phyloP scores from a whole-genome alignment of 2,888 invertebrate genomes.

The Timema podura region DNA sequence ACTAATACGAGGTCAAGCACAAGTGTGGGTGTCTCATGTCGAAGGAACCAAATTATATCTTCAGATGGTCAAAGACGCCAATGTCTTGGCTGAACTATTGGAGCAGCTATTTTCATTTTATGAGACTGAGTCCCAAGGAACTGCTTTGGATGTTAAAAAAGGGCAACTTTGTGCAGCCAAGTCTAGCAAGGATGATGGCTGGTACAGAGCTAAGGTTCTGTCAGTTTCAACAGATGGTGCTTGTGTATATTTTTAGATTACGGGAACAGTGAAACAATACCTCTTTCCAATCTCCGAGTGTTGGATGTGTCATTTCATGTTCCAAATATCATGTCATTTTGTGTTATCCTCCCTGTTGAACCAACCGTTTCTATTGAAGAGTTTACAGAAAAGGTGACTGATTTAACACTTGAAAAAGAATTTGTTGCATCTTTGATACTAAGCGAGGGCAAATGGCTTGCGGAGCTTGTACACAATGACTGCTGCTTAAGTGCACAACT shows the following conservation, averaged over 20 bases:
- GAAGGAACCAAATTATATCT: conserved; percentile 59
- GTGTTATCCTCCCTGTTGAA: conserved; percentile 39
- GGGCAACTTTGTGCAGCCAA: conserved; percentile 59
- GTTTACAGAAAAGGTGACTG: conserved; percentile 46
- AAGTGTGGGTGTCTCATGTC: conserved; percentile 57
- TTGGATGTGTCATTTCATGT: conserved; percentile 40
- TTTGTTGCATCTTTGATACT: conserved; percentile 53
- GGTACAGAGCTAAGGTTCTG: conserved; percentile 63
- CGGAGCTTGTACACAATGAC: conserved; percentile 50
- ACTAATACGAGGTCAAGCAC: conserved; percentile 57
- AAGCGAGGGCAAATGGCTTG: conserved; percentile 52
- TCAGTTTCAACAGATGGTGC: conserved; percentile 44
- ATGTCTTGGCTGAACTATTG: conserved; percentile 47
- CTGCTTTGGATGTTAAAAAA: conserved; percentile 45
- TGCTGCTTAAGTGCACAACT: conserved; percentile 52
- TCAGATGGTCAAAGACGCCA: conserved; percentile 52
- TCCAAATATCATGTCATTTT: conserved; percentile 40
- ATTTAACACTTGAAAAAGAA: conserved; percentile 46
- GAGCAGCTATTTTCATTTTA: conserved; percentile 58
- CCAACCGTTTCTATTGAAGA: conserved; percentile 42
- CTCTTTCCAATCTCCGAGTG: conserved; percentile 20
- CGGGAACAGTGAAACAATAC: conserved; percentile 58
- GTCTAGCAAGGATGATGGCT: conserved; percentile 56
- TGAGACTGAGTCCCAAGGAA: conserved; percentile 38
- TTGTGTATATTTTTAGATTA: conserved; percentile 60